Base-by-base conservation (phyloP, 2,888 invertebrate genomes). In the Isoperla grammatica region DNA sequence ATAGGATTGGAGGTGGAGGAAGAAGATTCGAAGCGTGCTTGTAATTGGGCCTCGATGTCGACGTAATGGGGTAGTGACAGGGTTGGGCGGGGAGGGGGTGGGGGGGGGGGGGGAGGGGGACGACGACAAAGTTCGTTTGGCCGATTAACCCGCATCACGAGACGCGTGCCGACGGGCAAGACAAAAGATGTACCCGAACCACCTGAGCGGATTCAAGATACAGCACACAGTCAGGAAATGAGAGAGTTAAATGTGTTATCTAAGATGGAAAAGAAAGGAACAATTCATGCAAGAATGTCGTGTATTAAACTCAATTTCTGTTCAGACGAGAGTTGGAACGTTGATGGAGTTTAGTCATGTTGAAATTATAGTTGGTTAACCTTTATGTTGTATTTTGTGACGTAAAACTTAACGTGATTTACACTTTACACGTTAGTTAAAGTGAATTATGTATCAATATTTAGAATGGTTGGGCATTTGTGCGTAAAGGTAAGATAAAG, bases 91-190 rank as follows among this genome's bases (percentile, higher is more conserved):
- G 23, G 23, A 9, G 2, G 48, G 22, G 48, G 48, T 19, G 6
- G 48, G 48, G 15, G 17, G 49, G 23, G 23, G 29, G 23, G 49
- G 23, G 19, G 37, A 19, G 9, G 15, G 39, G 39, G 17, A 39
- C 37, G 53, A 53, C 53, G 53, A 39, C 53, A 53, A 53, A 53
- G 53, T 53, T 53, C 53, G 53, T 53, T 53, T 39, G 53, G 53
- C 39, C 53, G 53, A 53, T 53, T 53, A 53, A 22, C 19, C 17
- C 39, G 53, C 53, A 17, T 53, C 19, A 53, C 19, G 15, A 35
- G 37, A 53, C 39, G 19, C 53, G 40, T 17, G 15, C 45, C 8
- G 48, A 2, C n/a, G 20, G 11, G 4, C 48, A 13, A 53, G 39
- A 53, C 53, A 53, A 53, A 53, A 53, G 53, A 53, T 37, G 6